Percentiles rank a stretch among this genome's conserved stretches.
Conservation (phyloP, 2,888 invertebrate species). For the Linnaemya tessellans region DNA sequence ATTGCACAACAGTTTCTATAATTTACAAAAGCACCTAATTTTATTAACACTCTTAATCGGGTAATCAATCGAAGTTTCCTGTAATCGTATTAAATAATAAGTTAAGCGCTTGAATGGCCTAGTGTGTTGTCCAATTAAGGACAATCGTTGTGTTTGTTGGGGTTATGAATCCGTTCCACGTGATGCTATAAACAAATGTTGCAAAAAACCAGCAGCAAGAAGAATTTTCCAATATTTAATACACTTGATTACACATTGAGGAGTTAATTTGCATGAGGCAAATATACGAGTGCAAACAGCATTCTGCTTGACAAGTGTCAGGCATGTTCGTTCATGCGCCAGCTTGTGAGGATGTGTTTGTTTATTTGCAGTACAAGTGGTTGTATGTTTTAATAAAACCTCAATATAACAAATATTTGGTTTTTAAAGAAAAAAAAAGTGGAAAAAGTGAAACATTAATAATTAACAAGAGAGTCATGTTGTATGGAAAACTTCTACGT, state of each 20-base stretch:
- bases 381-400: conserved; percentile 24
- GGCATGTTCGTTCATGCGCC: conserved; percentile 8
- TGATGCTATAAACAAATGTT: conserved; percentile 28
- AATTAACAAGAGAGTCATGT: conserved; percentile 11
- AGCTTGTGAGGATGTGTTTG: background rate
- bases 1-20: no score
- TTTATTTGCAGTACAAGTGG: background rate
- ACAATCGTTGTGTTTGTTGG: background rate
- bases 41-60: no score
- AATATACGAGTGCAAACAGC: background rate
- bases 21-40: no score
- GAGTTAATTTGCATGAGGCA: background rate
- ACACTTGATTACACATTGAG: background rate
- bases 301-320: conserved; percentile 24
- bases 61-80: no score
- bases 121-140: no score
- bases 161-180: conserved; percentile 20
- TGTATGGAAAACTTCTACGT: conserved; percentile 7
- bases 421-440: background rate
- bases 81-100: no score
- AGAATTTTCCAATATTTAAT: background rate
- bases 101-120: no score
- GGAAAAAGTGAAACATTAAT: background rate
- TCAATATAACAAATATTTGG: conserved; percentile 44
- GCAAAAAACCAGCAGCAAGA: conserved; percentile 13